These are phyloP conservation scores for Girardia tigrina DNA, from an alignment of 2,888 invertebrate genomes.

Conservation along the genomic window DNA sequence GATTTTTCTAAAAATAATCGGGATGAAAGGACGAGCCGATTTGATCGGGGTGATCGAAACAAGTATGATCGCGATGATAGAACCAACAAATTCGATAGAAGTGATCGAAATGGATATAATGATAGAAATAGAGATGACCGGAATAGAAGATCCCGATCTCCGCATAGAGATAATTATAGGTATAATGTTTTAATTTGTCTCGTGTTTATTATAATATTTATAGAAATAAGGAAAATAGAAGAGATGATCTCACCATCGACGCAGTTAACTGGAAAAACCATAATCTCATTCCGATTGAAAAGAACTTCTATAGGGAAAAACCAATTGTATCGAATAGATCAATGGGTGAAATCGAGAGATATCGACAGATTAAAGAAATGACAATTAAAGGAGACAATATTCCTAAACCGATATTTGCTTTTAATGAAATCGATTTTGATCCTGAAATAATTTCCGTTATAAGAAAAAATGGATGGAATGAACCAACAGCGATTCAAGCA, in stretches of 20 bases:
- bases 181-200: not conserved
- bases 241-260: not conserved
- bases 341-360: not conserved
- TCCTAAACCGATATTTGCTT: not conserved
- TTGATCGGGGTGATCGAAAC: not conserved
- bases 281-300: not conserved
- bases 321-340: not conserved
- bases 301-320: conserved; percentile 1
- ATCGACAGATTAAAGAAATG: not conserved
- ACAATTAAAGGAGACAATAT: conserved; percentile 24
- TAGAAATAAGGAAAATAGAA: not conserved
- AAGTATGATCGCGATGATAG: not conserved
- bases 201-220: not conserved
- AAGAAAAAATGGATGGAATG: conserved; percentile 46
- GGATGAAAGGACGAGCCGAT: not conserved
- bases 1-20: not conserved
- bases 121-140: not conserved
- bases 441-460: not conserved
- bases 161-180: not conserved
- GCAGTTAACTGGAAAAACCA: not conserved
- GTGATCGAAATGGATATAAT: not conserved
- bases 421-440: conserved; percentile 20
- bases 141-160: not conserved
- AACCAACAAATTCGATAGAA: not conserved
- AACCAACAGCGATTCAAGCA: conserved; percentile 82